Conservation (phyloP, 1,140 invertebrate species). For the Drosophila rhopaloa region DNA sequence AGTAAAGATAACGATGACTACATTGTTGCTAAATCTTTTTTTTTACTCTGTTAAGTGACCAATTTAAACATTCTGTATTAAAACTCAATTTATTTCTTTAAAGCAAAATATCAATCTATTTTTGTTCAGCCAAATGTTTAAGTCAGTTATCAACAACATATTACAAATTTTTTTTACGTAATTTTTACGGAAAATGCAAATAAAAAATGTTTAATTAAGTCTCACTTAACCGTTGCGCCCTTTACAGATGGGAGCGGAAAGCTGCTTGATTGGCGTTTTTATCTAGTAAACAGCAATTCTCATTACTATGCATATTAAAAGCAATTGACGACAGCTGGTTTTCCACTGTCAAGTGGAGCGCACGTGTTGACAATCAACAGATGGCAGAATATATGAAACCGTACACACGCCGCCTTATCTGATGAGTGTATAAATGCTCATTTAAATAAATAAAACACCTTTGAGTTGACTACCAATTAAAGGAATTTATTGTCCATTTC, state of each 20-base stretch:
- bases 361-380: constrained; percentile 10
- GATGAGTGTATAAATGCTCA: constrained; percentile 11
- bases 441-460: constrained; percentile 8
- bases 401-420: not conserved
- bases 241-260: not conserved
- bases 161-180: no score
- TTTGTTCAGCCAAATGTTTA: no score
- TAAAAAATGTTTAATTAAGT: not conserved
- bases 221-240: not conserved
- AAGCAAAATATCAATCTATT: no score
- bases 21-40: no score
- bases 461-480: constrained; percentile 1
- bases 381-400: constrained; percentile 6
- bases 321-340: constrained; percentile 7
- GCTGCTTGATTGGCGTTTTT: constrained; percentile 15
- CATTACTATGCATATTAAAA: constrained; percentile 3
- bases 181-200: no score
- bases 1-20: no score
- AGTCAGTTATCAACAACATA: no score
- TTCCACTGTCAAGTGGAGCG: constrained; percentile 2
- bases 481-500: constrained; percentile 3
- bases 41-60: no score
- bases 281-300: constrained; percentile 5
- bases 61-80: no score
- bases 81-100: no score